Percentiles rank a stretch among this genome's conserved stretches.
Evolutionary conservation across 1,140 invertebrate species (phyloP).

Genomic region (Hyles vespertilio): DNA sequence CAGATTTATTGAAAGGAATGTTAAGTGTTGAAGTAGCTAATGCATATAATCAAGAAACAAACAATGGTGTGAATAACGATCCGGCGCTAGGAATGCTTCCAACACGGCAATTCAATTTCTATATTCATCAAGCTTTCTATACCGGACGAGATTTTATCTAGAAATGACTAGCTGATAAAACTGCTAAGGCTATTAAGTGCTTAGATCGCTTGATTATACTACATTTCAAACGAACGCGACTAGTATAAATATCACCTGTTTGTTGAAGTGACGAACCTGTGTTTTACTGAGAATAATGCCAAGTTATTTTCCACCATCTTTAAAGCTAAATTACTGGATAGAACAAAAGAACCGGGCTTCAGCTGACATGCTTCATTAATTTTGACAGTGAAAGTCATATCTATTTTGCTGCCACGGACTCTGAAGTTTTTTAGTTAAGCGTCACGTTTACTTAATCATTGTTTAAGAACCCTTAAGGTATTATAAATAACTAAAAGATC

Average conservation of each 20-base stretch:
- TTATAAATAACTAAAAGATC: too few relatives aligned
- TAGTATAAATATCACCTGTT: not conserved
- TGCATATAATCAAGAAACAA: too few relatives aligned
- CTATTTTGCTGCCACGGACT: constrained; percentile 13
- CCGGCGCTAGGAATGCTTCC: not conserved
- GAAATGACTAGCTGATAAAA: constrained; percentile 20
- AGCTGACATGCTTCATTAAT: constrained; percentile 19
- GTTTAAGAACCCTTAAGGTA: too few relatives aligned
- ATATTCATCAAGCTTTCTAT: constrained; percentile 24
- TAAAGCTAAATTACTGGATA: constrained; percentile 3
- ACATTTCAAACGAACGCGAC: not conserved
- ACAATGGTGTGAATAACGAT: too few relatives aligned
- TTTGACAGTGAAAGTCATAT: constrained; percentile 28
- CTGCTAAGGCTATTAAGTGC: constrained; percentile 16
- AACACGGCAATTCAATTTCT: constrained; percentile 1
- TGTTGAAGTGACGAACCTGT: too few relatives aligned
- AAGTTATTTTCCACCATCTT: constrained; percentile 11
- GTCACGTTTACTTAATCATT: too few relatives aligned
- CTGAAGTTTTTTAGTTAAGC: not conserved
- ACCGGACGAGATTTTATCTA: constrained; percentile 25
- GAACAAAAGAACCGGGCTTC: not conserved
- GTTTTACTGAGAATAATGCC: too few relatives aligned
- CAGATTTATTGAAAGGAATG: too few relatives aligned
- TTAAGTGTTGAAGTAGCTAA: too few relatives aligned
- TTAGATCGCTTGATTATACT: constrained; percentile 11